Evolutionary conservation across 2,888 invertebrate species (phyloP).

Genomic region (Agrochola macilenta): DNA sequence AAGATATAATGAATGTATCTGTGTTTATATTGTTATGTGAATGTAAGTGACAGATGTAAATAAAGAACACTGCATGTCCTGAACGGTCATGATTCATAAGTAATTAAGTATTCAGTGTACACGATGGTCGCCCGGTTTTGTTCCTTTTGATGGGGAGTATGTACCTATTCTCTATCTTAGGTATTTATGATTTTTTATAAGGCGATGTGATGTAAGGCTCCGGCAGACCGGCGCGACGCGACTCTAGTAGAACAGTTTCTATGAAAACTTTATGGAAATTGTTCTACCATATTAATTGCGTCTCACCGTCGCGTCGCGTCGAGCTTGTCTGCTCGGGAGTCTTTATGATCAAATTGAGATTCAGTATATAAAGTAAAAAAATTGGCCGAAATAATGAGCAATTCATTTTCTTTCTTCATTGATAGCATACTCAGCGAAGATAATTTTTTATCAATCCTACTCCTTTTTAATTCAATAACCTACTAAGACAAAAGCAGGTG

Average conservation of each 20-base stretch:
- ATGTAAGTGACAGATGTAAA: neutral
- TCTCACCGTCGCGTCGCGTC: no score
- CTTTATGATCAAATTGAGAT: neutral
- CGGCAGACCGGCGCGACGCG: no score
- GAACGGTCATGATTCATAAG: no score
- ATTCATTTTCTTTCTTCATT: neutral
- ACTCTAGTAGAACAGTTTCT: no score
- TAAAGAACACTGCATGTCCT: neutral
- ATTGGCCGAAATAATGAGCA: neutral
- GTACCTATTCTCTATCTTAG: neutral
- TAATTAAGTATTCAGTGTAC: no score
- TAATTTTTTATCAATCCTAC: neutral
- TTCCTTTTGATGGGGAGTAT: neutral
- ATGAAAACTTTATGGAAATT: no score
- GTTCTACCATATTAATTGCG: no score
- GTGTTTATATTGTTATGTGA: conserved; percentile 11
- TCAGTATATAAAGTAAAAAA: neutral
- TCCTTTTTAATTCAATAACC: neutral
- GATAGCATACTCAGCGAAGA: neutral
- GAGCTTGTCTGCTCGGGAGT: no score
- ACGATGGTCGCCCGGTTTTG: neutral
- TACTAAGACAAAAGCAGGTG: conserved; percentile 14
- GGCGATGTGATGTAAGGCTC: neutral
- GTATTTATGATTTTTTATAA: neutral
- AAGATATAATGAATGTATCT: conserved; percentile 3